Evolutionary conservation across 2,888 invertebrate species (phyloP), one percentile per base, ranked within the genome.

Genomic region (Mythimna ferrago): DNA sequence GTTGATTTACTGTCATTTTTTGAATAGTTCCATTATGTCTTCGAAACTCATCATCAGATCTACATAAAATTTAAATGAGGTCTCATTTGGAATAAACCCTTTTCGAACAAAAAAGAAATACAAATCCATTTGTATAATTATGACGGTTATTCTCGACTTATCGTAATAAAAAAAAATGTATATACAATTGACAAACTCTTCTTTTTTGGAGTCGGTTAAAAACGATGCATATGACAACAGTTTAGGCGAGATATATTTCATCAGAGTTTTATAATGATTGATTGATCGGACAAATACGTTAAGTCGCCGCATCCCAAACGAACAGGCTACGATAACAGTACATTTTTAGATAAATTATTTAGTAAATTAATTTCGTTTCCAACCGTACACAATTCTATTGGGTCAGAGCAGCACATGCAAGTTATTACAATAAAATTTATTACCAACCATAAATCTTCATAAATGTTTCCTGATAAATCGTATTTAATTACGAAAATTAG

Each of bases 401-500:
- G 76, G 76, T 74, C 83, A 82, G 41, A 57, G 67, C 68, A 62
- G 26, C 73, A 73, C 65, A 65, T 82, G 73, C 70, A 62, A 69
- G 69, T 79, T 71, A 73, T 80, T 67, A 65, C 70, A 67, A 61
- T 80, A 78, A 73, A 73, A 84, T 85, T 84, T 80, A 84, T 66
- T 71, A 71, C 73, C 68, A 16, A 19, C 35, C 21, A 76, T 84
- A 85, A 84, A 84, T 85, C 78, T 76, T 67, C 51, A 60, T 57
- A 66, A 67, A 72, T 76, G 60, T 73, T 71, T 76, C 80, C 85
- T 78, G 83, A 85, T 85, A 85, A 78, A 83, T 73, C 62, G 70
- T 66, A 75, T 72, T 80, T 78, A 80, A 82, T 84, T 83, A 76
- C 77, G 66, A 68, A 78, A 83, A 77, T 80, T 84, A 72, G 80